Evolutionary conservation across 2,888 invertebrate species (phyloP), one percentile per base, ranked within the genome.

Genomic region (Hirtodrosophila alboralis): DNA sequence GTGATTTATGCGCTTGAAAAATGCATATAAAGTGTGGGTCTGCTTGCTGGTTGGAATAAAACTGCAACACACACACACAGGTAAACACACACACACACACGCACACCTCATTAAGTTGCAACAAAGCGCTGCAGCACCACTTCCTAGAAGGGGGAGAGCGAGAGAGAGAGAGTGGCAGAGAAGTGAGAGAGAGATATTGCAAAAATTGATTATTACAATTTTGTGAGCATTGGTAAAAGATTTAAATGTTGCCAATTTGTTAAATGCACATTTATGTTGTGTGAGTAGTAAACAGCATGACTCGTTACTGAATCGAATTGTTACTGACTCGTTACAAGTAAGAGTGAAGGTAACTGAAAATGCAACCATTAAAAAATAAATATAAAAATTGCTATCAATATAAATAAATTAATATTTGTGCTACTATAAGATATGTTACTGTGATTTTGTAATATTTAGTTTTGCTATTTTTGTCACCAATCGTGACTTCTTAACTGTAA

Each of bases 1-100:
- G 81, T 81, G 81, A 81, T 86, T 81, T 81, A 86, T 81, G 86
- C 74, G 68, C 61, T 76, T 66, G 74, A 74, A 71, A 78, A 79
- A 78, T 81, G 79, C 77, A 64, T 62, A 58, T 61, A 69, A 66
- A 78, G n/a, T n/a, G n/a, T n/a, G n/a, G n/a, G n/a, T n/a, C 58
- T 69, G 84, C 60, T n/a, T 60, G 38, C 30, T 34, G 60, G 33
- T 40, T 44, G 30, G 47, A 36, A 38, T 65, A 54, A 64, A 62
- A 56, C 40, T 30, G 21, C 47, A 59, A 41, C 54, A 27, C 40
- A 38, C 38, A 31, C 38, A 28, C 5, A 8, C 16, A 12, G 21
- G 40, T n/a, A 31, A 0, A 33, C 8, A 45, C 37, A 27, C 30
- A 2, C 4, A 27, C 34, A 33, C 6, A n/a, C 8, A 18, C 37